A percentile compares a stretch with the other conserved stretches of the same genome.
phyloP scores from a whole-genome alignment of 2,888 invertebrate species.

The Noctua pronuba region DNA sequence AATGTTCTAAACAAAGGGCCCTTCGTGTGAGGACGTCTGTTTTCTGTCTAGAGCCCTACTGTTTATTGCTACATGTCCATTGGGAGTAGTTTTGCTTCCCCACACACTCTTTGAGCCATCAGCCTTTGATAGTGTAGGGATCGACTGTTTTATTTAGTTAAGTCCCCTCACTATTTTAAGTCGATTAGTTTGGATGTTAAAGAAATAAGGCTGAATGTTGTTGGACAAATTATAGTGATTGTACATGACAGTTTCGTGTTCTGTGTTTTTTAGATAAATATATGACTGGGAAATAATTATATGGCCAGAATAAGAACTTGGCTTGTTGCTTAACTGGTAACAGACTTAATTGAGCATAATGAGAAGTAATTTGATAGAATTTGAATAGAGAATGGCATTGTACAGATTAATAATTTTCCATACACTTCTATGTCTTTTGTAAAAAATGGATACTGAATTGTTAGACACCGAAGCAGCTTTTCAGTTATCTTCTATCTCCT shows the following conservation, averaged over 20 bases:
- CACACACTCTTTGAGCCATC: slow-evolving; percentile 66
- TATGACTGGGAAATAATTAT: slow-evolving; percentile 31
- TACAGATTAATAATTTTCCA: slow-evolving; percentile 2
- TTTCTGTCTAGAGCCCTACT: slow-evolving; percentile 82
- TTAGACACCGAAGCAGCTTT: slow-evolving; percentile 13
- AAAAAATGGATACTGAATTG: slow-evolving; percentile 16
- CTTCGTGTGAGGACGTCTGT: slow-evolving; percentile 82
- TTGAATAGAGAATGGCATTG: slow-evolving; percentile 29
- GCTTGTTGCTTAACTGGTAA: slow-evolving; percentile 23
- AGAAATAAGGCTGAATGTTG: slow-evolving; percentile 45
- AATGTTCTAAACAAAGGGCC: slow-evolving; percentile 83
- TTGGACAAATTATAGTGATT: slow-evolving; percentile 55
- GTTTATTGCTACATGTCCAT: slow-evolving; percentile 85
- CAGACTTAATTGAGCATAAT: slow-evolving; percentile 45
- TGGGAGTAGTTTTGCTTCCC: slow-evolving; percentile 77
- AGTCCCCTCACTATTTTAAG: slow-evolving; percentile 54
- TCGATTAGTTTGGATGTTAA: slow-evolving; percentile 57
- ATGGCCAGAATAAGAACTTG: slow-evolving; percentile 26
- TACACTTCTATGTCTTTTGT: slow-evolving; percentile 5
- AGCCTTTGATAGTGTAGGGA: slow-evolving; percentile 77
- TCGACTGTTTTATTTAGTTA: slow-evolving; percentile 66
- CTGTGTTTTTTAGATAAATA: slow-evolving; percentile 31
- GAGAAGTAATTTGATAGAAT: slow-evolving; percentile 32
- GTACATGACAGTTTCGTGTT: slow-evolving; percentile 49
- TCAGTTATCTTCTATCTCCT: slow-evolving; percentile 15